Evolutionary conservation across 2,797 vertebrate genomes (phyloP), one percentile per base, ranked within the genome.

Genomic region (Pelobates cultripes): DNA sequence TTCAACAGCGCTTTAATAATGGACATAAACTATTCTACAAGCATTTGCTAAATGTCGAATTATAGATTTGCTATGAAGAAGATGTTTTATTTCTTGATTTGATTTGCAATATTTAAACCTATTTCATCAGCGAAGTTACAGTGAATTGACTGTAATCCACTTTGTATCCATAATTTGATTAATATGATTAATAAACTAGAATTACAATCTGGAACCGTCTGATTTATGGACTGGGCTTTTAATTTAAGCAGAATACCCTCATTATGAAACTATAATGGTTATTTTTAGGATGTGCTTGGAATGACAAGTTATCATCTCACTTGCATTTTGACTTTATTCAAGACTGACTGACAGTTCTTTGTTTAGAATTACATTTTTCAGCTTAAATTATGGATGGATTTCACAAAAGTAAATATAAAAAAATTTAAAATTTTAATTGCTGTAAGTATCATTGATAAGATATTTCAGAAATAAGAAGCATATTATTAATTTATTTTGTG

Each of bases 121-220:
- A 66, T 77, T 86, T 87, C 87, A 89, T 92, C 88, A 86, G 85
- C 86, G 60, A 40, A 70, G 40, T 89, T 86, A 84, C 85, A 87
- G 85, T 87, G 79, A 87, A 88, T 87, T 88, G 88, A 86, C 78
- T 87, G 84, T 88, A 87, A 86, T 88, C 87, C 84, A 86, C 81
- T 87, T 89, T 89, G 66, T 86, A 80, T 81, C 77, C 75, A 90
- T 89, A 88, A 91, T 88, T 92, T 91, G 90, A 91, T 89, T 87
- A 89, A 88, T 90, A 88, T 88, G 86, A 89, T 89, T 90, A 87
- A 91, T 91, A 90, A 88, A 86, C 83, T 89, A 40, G 86, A 87
- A 88, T 90, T 89, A 87, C 87, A 87, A 83, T 73, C 77, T 86
- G 75, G 81, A 89, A 82, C 86, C 84, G 70, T 17, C 76, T 85